These are phyloP conservation scores for Miichthys miiuy DNA, from an alignment of 2,797 vertebrate genomes.

Conservation along the genomic window DNA sequence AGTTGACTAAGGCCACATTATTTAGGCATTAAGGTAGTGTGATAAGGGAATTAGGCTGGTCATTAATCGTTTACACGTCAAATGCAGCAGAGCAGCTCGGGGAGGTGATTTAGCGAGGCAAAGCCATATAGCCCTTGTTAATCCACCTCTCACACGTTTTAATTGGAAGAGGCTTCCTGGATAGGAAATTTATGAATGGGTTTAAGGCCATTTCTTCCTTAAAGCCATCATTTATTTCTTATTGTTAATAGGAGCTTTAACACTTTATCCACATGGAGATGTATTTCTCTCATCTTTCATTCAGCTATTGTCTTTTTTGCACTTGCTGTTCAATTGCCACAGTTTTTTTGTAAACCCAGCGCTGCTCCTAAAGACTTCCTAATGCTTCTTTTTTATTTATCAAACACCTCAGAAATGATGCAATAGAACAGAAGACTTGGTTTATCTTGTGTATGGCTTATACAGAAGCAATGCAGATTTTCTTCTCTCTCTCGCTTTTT, in stretches of 20 bases:
- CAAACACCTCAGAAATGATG: constrained; percentile 48
- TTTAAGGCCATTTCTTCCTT: constrained; percentile 84
- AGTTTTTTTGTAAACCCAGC: constrained; percentile 53
- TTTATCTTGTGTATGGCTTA: constrained; percentile 39
- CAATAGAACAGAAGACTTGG: constrained; percentile 41
- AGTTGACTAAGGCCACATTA: constrained; percentile 87
- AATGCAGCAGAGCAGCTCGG: constrained; percentile 85
- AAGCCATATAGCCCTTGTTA: constrained; percentile 86
- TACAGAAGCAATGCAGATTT: constrained; percentile 32
- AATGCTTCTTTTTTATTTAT: constrained; percentile 39
- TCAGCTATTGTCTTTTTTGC: constrained; percentile 69
- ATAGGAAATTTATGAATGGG: constrained; percentile 87
- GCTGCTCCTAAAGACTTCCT: constrained; percentile 29
- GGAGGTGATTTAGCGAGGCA: constrained; percentile 85
- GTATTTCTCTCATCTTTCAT: constrained; percentile 75
- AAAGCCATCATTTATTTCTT: constrained; percentile 85
- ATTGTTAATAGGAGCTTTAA: constrained; percentile 82
- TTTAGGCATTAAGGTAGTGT: constrained; percentile 86
- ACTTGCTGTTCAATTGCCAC: constrained; percentile 69
- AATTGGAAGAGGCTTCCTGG: constrained; percentile 87
- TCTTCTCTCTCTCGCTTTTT: constrained; percentile 15
- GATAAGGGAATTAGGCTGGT: constrained; percentile 88
- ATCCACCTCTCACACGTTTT: constrained; percentile 88
- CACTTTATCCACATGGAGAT: constrained; percentile 80
- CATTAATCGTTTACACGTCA: constrained; percentile 88